phyloP scores from a whole-genome alignment of 2,113 vertebrate species.

The Cyanoramphus novaezelandiae region DNA sequence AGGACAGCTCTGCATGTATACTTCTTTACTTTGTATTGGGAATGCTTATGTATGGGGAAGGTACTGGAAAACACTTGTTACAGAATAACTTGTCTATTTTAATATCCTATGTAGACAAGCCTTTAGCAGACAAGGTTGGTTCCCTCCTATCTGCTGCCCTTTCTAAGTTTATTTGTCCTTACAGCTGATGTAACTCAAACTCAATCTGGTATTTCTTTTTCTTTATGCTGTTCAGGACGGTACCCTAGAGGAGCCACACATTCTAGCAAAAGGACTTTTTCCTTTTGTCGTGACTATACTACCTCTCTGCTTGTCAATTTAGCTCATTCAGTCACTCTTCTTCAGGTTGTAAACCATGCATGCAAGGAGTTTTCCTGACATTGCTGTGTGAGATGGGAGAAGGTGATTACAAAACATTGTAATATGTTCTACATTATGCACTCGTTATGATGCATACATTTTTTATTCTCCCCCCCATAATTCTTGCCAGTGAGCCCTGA shows the following conservation, averaged over 20 bases:
- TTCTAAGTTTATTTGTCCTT: neutral
- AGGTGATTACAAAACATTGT: neutral
- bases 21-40: conserved; percentile 6
- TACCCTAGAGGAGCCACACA: neutral
- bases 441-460: neutral
- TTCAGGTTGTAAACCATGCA: neutral
- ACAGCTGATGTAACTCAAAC: neutral
- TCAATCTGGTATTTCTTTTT: neutral
- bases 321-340: neutral
- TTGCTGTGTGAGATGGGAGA: neutral
- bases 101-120: neutral
- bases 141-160: neutral
- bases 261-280: neutral
- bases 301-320: neutral
- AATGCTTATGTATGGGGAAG: neutral
- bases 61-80: neutral
- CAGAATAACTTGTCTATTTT: neutral
- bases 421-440: neutral
- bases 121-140: neutral
- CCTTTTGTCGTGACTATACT: neutral
- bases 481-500: neutral
- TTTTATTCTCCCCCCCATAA: neutral
- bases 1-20: neutral
- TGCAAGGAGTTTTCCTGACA: neutral
- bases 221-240: neutral